phyloP scores from a whole-genome alignment of 2,797 vertebrate species.

The Diglossa cyanea region DNA sequence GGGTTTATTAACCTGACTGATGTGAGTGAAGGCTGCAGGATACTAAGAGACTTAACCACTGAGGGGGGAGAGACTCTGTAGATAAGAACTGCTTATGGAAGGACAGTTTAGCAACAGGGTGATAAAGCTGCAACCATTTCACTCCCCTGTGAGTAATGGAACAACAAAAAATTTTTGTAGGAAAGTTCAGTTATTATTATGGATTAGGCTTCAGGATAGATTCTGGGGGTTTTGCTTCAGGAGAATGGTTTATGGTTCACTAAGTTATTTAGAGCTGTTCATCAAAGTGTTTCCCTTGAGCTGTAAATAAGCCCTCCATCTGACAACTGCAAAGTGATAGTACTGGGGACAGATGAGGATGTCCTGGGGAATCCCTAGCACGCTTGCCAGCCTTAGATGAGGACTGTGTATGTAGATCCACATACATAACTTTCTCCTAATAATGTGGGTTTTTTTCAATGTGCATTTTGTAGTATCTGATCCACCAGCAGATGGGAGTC shows the following conservation, averaged over 20 bases:
- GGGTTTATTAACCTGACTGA: slow-evolving; percentile 50
- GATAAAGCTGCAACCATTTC: neutral
- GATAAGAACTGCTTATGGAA: neutral
- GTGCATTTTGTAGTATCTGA: slow-evolving; percentile 1
- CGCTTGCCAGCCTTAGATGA: neutral
- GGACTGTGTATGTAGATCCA: neutral
- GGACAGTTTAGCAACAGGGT: neutral
- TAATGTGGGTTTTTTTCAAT: neutral
- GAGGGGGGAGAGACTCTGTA: neutral
- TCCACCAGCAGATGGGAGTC: slow-evolving; percentile 46
- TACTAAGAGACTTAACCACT: slow-evolving; percentile 8
- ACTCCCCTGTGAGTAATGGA: neutral
- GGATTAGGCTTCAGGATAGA: neutral
- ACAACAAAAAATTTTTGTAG: neutral
- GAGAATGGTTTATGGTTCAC: neutral
- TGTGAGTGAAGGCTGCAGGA: neutral
- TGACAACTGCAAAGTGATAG: neutral
- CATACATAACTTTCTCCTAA: neutral
- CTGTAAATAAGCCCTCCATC: neutral
- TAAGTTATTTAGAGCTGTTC: neutral
- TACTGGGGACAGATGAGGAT: neutral
- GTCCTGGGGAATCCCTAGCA: neutral
- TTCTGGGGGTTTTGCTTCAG: neutral
- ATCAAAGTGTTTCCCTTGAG: neutral
- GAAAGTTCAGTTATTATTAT: neutral